Evolutionary conservation across 2,797 vertebrate genomes (phyloP).

Genomic region (Poecile montanus): DNA sequence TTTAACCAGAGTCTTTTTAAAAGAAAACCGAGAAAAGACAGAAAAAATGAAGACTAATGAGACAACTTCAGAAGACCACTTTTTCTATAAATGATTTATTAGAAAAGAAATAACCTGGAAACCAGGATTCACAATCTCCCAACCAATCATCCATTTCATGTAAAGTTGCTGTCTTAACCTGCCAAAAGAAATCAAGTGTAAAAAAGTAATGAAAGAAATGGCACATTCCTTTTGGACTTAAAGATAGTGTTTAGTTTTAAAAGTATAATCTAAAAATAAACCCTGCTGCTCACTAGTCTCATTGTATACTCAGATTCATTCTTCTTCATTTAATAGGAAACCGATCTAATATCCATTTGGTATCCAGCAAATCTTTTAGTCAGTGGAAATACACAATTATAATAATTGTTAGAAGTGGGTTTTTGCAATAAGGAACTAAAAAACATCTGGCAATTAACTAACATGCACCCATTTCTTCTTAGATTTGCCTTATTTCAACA

Average conservation of each 20-base stretch:
- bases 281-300: conserved; percentile 29
- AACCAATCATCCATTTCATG: conserved; percentile 59
- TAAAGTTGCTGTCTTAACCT: conserved; percentile 65
- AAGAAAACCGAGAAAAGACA: conserved; percentile 12
- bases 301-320: conserved; percentile 35
- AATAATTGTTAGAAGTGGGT: background rate
- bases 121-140: conserved; percentile 47
- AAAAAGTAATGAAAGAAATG: conserved; percentile 65
- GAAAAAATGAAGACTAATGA: conserved; percentile 51
- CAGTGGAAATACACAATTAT: conserved; percentile 14
- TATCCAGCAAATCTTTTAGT: conserved; percentile 3
- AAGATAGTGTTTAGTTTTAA: conserved; percentile 49
- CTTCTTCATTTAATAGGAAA: conserved; percentile 54
- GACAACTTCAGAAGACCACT: conserved; percentile 33
- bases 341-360: conserved; percentile 5
- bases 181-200: conserved; percentile 62
- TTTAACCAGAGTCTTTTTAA: conserved; percentile 20
- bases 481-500: background rate
- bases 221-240: conserved; percentile 53
- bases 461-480: background rate
- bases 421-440: conserved; percentile 10
- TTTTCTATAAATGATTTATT: conserved; percentile 58
- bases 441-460: conserved; percentile 23
- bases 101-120: conserved; percentile 61
- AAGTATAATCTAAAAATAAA: conserved; percentile 63